Conservation (phyloP, 2,797 vertebrate species). For the Neosalanx taihuensis region DNA sequence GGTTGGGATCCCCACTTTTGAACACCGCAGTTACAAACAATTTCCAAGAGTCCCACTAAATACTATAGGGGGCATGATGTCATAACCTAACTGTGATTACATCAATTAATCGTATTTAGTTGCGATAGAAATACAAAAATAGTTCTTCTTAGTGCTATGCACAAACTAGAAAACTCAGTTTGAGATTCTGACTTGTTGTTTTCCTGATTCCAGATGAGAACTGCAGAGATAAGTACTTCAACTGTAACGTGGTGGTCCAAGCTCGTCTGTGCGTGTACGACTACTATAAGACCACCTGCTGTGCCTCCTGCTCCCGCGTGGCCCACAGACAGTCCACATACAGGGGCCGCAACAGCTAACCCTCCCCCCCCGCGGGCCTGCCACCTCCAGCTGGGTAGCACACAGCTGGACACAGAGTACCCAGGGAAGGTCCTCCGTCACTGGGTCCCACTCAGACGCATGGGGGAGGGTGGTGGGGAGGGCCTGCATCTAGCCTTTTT, state of each 20-base stretch:
- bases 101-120: too few species aligned
- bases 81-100: too few species aligned
- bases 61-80: too few species aligned
- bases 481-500: slow-evolving; percentile 35
- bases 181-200: background rate
- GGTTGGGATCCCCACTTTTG: too few species aligned
- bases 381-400: slow-evolving; percentile 28
- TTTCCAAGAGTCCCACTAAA: too few species aligned
- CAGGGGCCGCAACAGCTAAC: slow-evolving; percentile 78
- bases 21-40: too few species aligned
- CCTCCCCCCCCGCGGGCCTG: slow-evolving; percentile 17
- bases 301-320: slow-evolving; percentile 83
- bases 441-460: slow-evolving; percentile 24
- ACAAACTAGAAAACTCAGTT: background rate
- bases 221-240: slow-evolving; percentile 92
- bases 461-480: slow-evolving; percentile 1
- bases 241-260: slow-evolving; percentile 96
- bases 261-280: slow-evolving; percentile 94
- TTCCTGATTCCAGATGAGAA: slow-evolving; percentile 79
- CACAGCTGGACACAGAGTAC: too few species aligned
- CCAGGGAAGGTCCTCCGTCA: slow-evolving; percentile 17
- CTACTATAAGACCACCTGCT: slow-evolving; percentile 92
- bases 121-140: too few species aligned
- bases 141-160: too few species aligned
- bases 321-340: slow-evolving; percentile 73